A percentile compares a stretch with the other conserved stretches of the same genome.
Evolutionary conservation across 2,888 invertebrate species (phyloP).

Genomic region (Abrostola triplasia): DNA sequence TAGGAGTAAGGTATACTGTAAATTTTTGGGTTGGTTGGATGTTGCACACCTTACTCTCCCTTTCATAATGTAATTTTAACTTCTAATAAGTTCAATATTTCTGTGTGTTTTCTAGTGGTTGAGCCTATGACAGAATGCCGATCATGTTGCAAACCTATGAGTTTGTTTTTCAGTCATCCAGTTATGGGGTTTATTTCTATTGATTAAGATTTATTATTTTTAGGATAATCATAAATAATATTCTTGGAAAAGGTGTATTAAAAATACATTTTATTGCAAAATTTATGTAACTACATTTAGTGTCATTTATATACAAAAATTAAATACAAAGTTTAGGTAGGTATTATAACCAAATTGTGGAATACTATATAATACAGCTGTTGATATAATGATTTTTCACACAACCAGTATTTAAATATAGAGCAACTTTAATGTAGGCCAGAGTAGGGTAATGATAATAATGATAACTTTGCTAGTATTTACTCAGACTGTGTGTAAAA

Average conservation of each 20-base stretch:
- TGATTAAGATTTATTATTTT: not conserved
- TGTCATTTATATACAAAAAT: slow-evolving; percentile 87
- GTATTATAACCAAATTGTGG: slow-evolving; percentile 71
- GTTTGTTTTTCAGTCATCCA: too few relatives aligned
- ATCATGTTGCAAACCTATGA: too few relatives aligned
- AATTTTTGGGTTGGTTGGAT: too few relatives aligned
- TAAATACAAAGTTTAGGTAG: slow-evolving; percentile 77
- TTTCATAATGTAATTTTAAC: too few relatives aligned
- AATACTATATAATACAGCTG: slow-evolving; percentile 73
- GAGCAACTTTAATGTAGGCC: slow-evolving; percentile 21
- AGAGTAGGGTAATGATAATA: slow-evolving; percentile 11
- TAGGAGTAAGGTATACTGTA: too few relatives aligned
- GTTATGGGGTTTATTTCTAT: too few relatives aligned
- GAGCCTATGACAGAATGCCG: too few relatives aligned
- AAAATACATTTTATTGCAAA: slow-evolving; percentile 88
- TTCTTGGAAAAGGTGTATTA: slow-evolving; percentile 81
- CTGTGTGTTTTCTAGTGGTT: too few relatives aligned
- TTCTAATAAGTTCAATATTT: too few relatives aligned
- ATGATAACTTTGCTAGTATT: slow-evolving; percentile 11
- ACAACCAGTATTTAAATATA: slow-evolving; percentile 38
- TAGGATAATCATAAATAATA: slow-evolving; percentile 57
- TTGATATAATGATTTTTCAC: slow-evolving; percentile 42
- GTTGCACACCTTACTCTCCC: too few relatives aligned
- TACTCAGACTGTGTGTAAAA: slow-evolving; percentile 38
- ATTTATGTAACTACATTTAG: slow-evolving; percentile 84